Evolutionary conservation across 2,888 invertebrate genomes (phyloP), one percentile per base, ranked within the genome.

Genomic region (Odontocolon sp.): DNA sequence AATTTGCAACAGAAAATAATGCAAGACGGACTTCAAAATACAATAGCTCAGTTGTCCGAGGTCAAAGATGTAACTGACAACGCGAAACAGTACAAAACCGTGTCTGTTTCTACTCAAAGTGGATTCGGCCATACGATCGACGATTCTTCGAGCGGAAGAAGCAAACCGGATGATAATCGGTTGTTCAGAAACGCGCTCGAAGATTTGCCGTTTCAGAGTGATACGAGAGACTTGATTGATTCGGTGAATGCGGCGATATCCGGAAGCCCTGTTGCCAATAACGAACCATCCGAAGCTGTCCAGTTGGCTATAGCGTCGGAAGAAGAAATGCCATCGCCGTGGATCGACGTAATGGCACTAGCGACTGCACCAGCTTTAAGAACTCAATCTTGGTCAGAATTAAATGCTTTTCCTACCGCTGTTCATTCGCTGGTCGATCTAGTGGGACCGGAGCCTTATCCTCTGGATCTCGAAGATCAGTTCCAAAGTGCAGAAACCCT

Each of bases 281-380:
- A 57, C 54, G 66, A 63, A 23, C 82, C 91, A 52, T 92, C 92
- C 0, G 93, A 93, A 89, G 95, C 95, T 0, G 92, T 95, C 82
- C 94, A 95, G 84, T 89, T 95, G 82, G 95, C 95, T 2, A 91
- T 95, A 82, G 95, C 95, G 0, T 94, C 95, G 33, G 95, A 95
- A 85, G 93, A 95, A 79, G 95, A 95, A 89, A 91, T 95, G 40
- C 94, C 95, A 76, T 93, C 94, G 0, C 94, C 94, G 0, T 96
- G 96, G 96, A 92, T 94, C 1, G 95, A 95, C 85, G 94, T 95
- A 0, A 94, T 94, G 80, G 94, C 94, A 2, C 89, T 95, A 67
- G 93, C 94, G 0, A 93, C 94, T 0, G 92, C 93, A 0, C 93
- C 93, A 16, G 84, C 87, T 0, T 80, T 88, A 0, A 83, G 85